These are phyloP conservation scores for Pheosia tremula DNA, from an alignment of 2,888 invertebrate genomes.

Conservation along the genomic window DNA sequence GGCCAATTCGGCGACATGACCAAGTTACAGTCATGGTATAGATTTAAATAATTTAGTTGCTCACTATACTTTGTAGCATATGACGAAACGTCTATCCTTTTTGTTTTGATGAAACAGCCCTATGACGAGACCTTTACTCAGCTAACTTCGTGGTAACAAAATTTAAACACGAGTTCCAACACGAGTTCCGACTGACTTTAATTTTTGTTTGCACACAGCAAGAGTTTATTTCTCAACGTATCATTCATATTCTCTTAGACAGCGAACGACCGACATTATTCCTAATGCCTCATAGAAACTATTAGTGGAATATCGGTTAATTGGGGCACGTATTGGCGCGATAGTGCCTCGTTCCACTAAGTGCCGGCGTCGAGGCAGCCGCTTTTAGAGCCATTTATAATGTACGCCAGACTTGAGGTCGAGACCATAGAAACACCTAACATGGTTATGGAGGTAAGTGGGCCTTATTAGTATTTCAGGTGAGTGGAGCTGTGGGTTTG, in stretches of 20 bases:
- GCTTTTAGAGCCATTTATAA: slow-evolving; percentile 54
- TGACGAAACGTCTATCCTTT: no score
- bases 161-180: no score
- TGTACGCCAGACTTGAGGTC: slow-evolving; percentile 30
- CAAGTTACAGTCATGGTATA: no score
- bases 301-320: slow-evolving; percentile 48
- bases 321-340: slow-evolving; percentile 36
- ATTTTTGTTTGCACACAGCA: no score
- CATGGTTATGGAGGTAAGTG: slow-evolving; percentile 18
- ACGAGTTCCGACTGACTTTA: no score
- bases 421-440: slow-evolving; percentile 24
- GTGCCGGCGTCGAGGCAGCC: slow-evolving; percentile 40
- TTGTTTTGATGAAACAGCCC: no score
- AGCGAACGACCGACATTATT: slow-evolving; percentile 30
- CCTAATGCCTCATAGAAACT: slow-evolving; percentile 37
- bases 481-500: slow-evolving; percentile 20
- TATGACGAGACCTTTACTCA: no score
- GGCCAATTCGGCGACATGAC: no score
- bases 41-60: no score
- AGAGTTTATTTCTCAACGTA: background rate
- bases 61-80: no score
- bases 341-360: slow-evolving; percentile 38
- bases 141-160: no score
- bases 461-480: slow-evolving; percentile 25
- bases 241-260: slow-evolving; percentile 7